These are phyloP conservation scores for Crocuta crocuta DNA, from an alignment of 2,113 vertebrate species.

Conservation along the genomic window DNA sequence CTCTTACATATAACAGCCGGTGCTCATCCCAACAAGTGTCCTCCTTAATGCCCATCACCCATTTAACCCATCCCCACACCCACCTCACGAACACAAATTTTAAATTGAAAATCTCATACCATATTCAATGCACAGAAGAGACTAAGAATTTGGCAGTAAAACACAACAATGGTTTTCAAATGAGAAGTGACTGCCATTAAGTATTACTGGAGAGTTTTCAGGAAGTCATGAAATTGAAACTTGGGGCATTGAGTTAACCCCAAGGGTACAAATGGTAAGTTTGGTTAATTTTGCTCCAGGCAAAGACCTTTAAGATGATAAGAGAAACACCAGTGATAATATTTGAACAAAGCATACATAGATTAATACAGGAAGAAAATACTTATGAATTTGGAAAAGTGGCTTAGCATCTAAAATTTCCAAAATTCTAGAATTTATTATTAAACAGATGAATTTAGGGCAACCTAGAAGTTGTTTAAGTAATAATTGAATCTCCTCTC, in stretches of 20 bases:
- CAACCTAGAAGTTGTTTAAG: background rate
- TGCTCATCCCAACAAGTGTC: too few relatives aligned
- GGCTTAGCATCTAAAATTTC: background rate
- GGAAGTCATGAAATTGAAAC: background rate
- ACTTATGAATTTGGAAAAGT: background rate
- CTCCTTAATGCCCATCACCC: too few relatives aligned
- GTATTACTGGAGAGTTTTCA: background rate
- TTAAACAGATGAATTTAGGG: background rate
- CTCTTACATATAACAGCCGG: too few relatives aligned
- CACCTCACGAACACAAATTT: background rate
- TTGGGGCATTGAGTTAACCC: background rate
- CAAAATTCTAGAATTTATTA: background rate
- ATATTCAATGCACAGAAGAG: background rate
- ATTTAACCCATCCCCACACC: too few relatives aligned
- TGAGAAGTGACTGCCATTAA: background rate
- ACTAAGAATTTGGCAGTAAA: background rate
- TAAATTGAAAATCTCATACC: background rate
- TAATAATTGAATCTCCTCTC: background rate
- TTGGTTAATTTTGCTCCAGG: background rate
- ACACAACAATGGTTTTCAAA: background rate
- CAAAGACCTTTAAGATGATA: background rate
- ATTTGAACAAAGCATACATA: background rate
- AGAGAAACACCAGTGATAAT: background rate
- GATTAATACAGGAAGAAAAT: background rate
- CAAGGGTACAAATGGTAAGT: background rate